Evolutionary conservation across 92 coral and sea anemone genomes (phyloP), one percentile per base, ranked within the genome.

Genomic region (Palythoa grandis): DNA sequence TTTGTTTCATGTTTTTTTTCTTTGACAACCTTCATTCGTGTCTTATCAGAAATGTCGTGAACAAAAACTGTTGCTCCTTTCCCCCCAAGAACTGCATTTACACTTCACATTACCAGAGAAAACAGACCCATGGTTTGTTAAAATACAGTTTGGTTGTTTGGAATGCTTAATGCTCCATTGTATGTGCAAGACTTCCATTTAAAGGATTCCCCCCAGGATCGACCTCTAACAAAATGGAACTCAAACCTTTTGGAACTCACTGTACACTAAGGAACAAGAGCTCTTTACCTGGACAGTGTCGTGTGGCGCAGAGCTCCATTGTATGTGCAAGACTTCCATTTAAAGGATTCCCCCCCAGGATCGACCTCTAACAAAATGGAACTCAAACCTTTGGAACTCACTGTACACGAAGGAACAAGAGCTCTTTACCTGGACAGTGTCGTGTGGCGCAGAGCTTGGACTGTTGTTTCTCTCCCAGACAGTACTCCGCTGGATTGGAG

Each of bases 241-340:
- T 11, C 47, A 40, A 43, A 43, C 50, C 50, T n/a, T 43, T 43
- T 15, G n/a, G 13, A 0, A 58, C 65, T 0, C n/a, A 58, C 11
- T 15, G n/a, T n/a, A 3, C n/a, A 15, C 13, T 22, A 15, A 58
- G n/a, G 3, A 16, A 20, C 50, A 63, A 23, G 25, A 20, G 2
- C 8, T 8, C 69, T 23, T 63, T 83, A 96, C 99, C 98, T 95
- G 98, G 94, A 74, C 99, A 96, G 83, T 96, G 98, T n/a, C 73
- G 78, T 79, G 93, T 90, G 79, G 90, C 89, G 60, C 99, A 96
- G 38, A 90, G 92, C 22, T 95, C n/a, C n/a, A n/a, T n/a, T n/a
- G n/a, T n/a, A n/a, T n/a, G n/a, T n/a, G n/a, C n/a, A n/a, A n/a
- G n/a, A n/a, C n/a, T n/a, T n/a, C n/a, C 1, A 1, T 7, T 40